A percentile compares a stretch with the other conserved stretches of the same genome.
These are phyloP conservation scores for Drosophila birchii DNA, from an alignment of 2,888 invertebrate genomes.

Conservation along the genomic window DNA sequence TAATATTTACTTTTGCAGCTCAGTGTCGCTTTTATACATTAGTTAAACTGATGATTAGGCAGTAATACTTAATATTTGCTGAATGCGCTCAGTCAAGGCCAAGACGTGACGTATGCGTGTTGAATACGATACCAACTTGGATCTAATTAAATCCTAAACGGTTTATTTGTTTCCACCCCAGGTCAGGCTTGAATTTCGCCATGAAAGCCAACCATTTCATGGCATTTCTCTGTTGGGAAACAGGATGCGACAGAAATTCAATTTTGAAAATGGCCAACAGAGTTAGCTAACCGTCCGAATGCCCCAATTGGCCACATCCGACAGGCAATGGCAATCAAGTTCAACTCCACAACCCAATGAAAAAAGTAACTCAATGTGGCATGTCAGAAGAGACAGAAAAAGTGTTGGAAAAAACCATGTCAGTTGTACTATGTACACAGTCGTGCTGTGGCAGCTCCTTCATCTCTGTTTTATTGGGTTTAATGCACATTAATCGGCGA, in stretches of 20 bases:
- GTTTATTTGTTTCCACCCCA: neutral
- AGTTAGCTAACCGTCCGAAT: slow-evolving; percentile 13
- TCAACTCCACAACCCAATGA: neutral
- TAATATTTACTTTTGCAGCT: neutral
- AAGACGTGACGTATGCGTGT: slow-evolving; percentile 27
- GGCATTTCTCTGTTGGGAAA: slow-evolving; percentile 2
- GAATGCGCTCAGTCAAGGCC: slow-evolving; percentile 16
- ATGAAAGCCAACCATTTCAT: slow-evolving; percentile 1
- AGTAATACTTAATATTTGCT: slow-evolving; percentile 1
- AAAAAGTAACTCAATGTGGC: slow-evolving; percentile 1
- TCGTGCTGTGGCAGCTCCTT: neutral
- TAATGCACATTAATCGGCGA: slow-evolving; percentile 59
- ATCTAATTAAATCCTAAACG: slow-evolving; percentile 1
- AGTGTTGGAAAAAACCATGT: neutral
- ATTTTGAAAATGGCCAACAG: slow-evolving; percentile 18
- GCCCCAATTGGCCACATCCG: slow-evolving; percentile 20
- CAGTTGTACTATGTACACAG: neutral
- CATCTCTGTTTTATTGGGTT: slow-evolving; percentile 41
- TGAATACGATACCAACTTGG: neutral
- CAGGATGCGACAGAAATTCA: slow-evolving; percentile 18
- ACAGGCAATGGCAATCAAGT: slow-evolving; percentile 10
- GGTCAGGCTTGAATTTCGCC: slow-evolving; percentile 6
- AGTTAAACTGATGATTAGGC: slow-evolving; percentile 19
- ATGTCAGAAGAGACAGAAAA: slow-evolving; percentile 7
- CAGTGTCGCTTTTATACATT: neutral